Percentiles rank a stretch among this genome's conserved stretches.
Evolutionary conservation across 2,113 vertebrate genomes (phyloP).

Genomic region (Eidolon helvum): DNA sequence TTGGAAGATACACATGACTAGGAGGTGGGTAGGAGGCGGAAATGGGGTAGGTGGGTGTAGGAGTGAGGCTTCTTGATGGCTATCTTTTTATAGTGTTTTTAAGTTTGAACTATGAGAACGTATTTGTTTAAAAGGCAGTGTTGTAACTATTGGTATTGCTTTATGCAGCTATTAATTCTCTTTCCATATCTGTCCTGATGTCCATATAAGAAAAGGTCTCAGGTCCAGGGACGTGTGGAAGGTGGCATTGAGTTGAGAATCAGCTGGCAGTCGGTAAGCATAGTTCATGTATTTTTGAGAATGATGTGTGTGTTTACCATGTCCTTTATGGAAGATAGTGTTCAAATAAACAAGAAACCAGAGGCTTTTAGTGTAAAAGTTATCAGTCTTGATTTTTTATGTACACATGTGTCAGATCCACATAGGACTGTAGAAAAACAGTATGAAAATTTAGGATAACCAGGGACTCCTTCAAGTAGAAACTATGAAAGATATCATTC

Average conservation of each 20-base stretch:
- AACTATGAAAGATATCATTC: neutral
- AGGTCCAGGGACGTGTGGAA: accelerated
- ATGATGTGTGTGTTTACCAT: neutral
- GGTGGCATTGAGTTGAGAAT: neutral
- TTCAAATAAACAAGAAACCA: neutral
- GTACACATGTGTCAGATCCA: neutral
- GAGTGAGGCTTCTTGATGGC: neutral
- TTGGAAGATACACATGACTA: accelerated
- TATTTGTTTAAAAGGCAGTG: neutral
- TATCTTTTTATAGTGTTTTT: neutral
- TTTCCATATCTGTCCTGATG: neutral
- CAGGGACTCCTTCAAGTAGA: neutral
- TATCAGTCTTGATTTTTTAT: neutral
- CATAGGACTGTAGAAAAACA: neutral
- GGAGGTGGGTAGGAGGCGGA: neutral
- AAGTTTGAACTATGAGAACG: neutral
- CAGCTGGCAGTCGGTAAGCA: neutral
- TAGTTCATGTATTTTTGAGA: neutral
- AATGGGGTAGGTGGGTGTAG: no score
- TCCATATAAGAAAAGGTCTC: neutral
- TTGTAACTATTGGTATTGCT: no score
- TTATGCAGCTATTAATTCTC: accelerated
- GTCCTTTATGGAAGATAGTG: neutral
- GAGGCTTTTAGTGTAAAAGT: neutral
- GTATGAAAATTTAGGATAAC: neutral